Base-by-base conservation (phyloP, 2,113 vertebrate genomes). In the Zootoca vivipara region DNA sequence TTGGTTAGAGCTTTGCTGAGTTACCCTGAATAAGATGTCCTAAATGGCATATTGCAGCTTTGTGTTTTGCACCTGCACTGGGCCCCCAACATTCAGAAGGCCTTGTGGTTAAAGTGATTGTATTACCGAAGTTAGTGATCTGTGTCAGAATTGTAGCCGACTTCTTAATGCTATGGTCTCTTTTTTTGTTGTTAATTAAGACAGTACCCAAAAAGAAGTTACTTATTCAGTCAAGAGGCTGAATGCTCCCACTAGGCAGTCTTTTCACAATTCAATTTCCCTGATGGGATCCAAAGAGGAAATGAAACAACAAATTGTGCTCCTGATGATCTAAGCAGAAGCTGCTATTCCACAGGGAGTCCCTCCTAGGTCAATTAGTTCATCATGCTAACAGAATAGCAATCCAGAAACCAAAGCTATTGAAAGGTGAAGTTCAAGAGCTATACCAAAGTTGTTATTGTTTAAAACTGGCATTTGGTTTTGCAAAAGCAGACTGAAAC, bases 221-320 rank as follows among this genome's bases (percentile, higher is more conserved):
- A 94, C 94, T 94, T 93, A 95, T 93, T 96, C 95, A 93, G 94
- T 94, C 95, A 93, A 65, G 88, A 95, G 93, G 90, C 91, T 93
- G 95, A 97, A 95, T 90, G 88, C 72, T 96, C 96, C 92, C 97
- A 96, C 96, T 93, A 94, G 96, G 96, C 92, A 94, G 94, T 56
- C 96, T 93, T 96, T 95, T 95, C 94, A 96, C 96, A 96, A 96
- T 95, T 96, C 96, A 95, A 6, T 95, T 94, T 96, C 93, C 95
- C 96, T 96, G 93, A 92, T 86, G 96, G 94, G 94, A 95, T 90
- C 77, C 20, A 3, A 94, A 94, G 94, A 96, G 96, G 96, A 97
- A 97, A 97, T 96, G 96, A 96, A 96, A 96, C 95, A 97, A 95
- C 95, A 96, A 96, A 96, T 93, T 95, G 96, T 94, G 69, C 88